A percentile compares a stretch with the other conserved stretches of the same genome.
Evolutionary conservation across 2,113 vertebrate species (phyloP).

Genomic region (Pardalotus punctatus): DNA sequence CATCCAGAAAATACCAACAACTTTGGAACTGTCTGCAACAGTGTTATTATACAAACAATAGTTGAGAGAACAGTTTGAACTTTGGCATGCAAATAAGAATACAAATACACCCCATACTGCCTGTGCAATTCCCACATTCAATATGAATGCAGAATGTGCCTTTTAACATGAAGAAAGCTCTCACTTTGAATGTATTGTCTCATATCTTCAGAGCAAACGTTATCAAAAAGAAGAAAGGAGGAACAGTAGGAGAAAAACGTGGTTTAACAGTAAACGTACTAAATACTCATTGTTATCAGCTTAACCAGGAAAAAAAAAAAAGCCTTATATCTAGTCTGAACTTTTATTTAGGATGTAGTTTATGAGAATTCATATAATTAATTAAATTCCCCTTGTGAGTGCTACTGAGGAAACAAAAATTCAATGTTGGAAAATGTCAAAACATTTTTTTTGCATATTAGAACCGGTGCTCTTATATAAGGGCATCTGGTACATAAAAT

Average conservation of each 20-base stretch:
- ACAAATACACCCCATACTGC: background rate
- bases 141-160: background rate
- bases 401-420: background rate
- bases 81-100: background rate
- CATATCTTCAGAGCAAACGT: background rate
- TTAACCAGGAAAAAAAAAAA: background rate
- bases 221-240: background rate
- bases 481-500: background rate
- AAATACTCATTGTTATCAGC: background rate
- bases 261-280: background rate
- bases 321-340: background rate
- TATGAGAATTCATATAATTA: background rate
- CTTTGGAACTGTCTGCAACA: background rate
- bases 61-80: background rate
- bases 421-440: background rate
- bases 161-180: background rate
- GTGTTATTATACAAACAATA: background rate
- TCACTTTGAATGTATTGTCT: background rate
- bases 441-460: fast-evolving
- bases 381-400: background rate
- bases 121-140: background rate
- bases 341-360: background rate
- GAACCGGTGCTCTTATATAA: background rate
- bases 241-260: background rate
- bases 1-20: background rate